Evolutionary conservation across 2,888 invertebrate species (phyloP), one percentile per base, ranked within the genome.

Genomic region (Agriopis marginaria): DNA sequence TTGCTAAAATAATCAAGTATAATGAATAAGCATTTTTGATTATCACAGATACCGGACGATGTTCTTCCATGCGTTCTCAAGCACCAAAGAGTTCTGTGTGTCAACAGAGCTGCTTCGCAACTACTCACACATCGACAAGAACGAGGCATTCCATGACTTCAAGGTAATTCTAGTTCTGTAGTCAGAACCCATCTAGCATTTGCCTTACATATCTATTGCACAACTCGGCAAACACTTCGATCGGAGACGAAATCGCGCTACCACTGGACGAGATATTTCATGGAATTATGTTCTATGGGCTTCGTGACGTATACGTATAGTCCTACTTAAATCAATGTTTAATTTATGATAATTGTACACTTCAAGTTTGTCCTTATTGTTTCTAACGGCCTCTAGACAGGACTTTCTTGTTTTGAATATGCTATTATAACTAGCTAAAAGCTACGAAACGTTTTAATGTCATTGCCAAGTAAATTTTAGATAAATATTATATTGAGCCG

Each of bases 1-100:
- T 5, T 32, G 5, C 5, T 32, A 32, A 0, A 3, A 32, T 32
- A 32, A 32, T 32, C 3, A 32, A 32, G 32, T 47, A 58, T 23
- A 63, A 56, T 63, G 17, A 51, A 47, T 66, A 12, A 39, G 70
- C 63, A 56, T 66, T 67, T 71, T 63, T 59, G 44, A 71, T 66
- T 68, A 64, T 91, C 90, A 70, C 84, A 96, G 95, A 66, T 95
- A 93, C 75, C 96, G 96, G 73, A 96, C 96, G 32, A 93, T 97
- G 77, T 98, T 97, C 88, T 98, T 98, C 96, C 98, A 98, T 86
- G 95, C 98, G 0, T 94, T 98, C 88, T 96, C 97, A 45, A 97
- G 97, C 78, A 97, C 96, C 60, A 96, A 96, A 75, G 97, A 98
- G 88, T 98, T 97, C 86, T 95, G 96, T 66, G 97, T 98, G 7